Conservation (phyloP, 2,888 invertebrate species). For the Orthosia gracilis region DNA sequence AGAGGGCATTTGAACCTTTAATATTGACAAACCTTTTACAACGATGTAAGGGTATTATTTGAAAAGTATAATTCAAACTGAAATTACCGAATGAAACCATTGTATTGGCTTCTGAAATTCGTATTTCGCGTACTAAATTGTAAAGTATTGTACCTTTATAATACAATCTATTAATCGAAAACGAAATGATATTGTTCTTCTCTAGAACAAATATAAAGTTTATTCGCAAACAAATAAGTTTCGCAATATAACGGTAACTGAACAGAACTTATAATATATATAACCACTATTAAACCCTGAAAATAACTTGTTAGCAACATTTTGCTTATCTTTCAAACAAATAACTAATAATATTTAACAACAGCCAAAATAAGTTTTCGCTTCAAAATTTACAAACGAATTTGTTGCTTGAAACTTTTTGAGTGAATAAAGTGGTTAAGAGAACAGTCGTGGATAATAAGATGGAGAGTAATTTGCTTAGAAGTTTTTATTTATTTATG, state of each 20-base stretch:
- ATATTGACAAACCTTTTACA: conserved; percentile 33
- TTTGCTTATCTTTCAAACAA: conserved; percentile 39
- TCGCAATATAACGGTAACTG: neutral
- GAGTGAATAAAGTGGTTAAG: conserved; percentile 52
- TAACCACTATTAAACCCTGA: conserved; percentile 5
- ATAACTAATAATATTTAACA: conserved; percentile 33
- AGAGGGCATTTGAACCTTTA: conserved; percentile 15
- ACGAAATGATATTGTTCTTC: neutral
- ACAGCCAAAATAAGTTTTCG: conserved; percentile 40
- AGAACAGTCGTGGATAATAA: conserved; percentile 20
- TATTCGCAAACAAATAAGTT: conserved; percentile 1
- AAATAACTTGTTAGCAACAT: conserved; percentile 26
- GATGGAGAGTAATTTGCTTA: conserved; percentile 7
- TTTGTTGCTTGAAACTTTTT: conserved; percentile 40
- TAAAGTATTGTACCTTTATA: conserved; percentile 11
- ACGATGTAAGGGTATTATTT: conserved; percentile 13
- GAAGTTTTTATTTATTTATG: conserved; percentile 7
- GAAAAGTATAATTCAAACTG: conserved; percentile 2
- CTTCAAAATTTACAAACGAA: conserved; percentile 41
- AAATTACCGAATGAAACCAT: conserved; percentile 17
- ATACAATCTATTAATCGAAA: neutral
- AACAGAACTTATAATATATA: conserved; percentile 7
- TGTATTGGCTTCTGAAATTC: conserved; percentile 17
- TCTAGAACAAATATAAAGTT: conserved; percentile 12
- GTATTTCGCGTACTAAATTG: conserved; percentile 20